A percentile compares a stretch with the other conserved stretches of the same genome.
These are phyloP conservation scores for Menidia menidia DNA, from an alignment of 2,797 vertebrate species.

Conservation along the genomic window DNA sequence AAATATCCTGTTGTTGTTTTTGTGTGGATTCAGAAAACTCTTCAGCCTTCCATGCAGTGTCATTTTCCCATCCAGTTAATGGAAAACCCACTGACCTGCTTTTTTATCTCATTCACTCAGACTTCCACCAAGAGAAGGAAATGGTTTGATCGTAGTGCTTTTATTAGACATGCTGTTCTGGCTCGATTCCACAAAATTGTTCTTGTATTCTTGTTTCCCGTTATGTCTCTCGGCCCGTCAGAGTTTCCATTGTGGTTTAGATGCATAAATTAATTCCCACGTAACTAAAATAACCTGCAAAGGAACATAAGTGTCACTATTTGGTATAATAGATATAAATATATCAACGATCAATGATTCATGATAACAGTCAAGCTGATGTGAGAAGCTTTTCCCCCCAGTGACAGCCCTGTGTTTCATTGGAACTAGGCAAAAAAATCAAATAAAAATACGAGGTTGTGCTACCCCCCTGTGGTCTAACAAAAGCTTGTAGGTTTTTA, in stretches of 20 bases:
- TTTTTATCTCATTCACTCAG: slow-evolving; percentile 70
- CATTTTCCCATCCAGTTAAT: slow-evolving; percentile 22
- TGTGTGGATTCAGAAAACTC: slow-evolving; percentile 43
- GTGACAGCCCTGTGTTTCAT: background rate
- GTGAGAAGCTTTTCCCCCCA: background rate
- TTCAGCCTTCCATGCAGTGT: slow-evolving; percentile 25
- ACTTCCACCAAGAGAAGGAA: slow-evolving; percentile 64
- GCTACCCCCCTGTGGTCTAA: background rate
- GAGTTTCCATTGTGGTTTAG: slow-evolving; percentile 46
- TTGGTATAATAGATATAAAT: background rate
- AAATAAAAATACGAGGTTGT: no score
- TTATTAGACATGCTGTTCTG: slow-evolving; percentile 47
- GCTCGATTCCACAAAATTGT: slow-evolving; percentile 39
- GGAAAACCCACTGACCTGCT: slow-evolving; percentile 47
- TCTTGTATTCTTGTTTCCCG: slow-evolving; percentile 32
- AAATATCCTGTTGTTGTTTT: slow-evolving; percentile 76
- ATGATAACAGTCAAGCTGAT: background rate
- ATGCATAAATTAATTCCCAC: slow-evolving; percentile 27
- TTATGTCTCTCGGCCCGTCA: slow-evolving; percentile 40
- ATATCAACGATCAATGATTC: no score
- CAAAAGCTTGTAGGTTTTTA: background rate
- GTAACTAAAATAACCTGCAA: background rate
- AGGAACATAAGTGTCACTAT: background rate
- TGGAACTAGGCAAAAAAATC: background rate
- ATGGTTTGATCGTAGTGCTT: slow-evolving; percentile 39